Conservation (phyloP, 1,140 invertebrate genomes). For the Zaprionus capensis region DNA sequence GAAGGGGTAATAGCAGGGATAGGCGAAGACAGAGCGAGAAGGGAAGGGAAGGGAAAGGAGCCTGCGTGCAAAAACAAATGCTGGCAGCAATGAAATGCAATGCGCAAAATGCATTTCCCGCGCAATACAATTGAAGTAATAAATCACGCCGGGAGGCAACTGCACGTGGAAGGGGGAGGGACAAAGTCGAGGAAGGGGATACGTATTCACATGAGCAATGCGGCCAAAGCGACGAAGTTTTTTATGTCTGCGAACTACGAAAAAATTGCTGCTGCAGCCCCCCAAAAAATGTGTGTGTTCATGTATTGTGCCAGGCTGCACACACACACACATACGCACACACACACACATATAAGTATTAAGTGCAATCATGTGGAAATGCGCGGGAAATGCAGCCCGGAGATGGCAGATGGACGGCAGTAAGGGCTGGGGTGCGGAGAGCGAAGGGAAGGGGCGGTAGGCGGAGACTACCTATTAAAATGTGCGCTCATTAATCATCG, state of each 20-base stretch:
- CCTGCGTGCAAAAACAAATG: slow-evolving; percentile 63
- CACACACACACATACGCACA: slow-evolving; percentile 36
- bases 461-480: slow-evolving; percentile 79
- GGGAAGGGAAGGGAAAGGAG: background rate
- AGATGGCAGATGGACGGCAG: slow-evolving; percentile 20
- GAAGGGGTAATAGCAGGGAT: background rate
- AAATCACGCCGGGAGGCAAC: slow-evolving; percentile 62
- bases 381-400: slow-evolving; percentile 61
- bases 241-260: slow-evolving; percentile 41
- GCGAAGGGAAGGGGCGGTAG: slow-evolving; percentile 2
- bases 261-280: slow-evolving; percentile 40
- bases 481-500: slow-evolving; percentile 79
- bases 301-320: slow-evolving; percentile 28
- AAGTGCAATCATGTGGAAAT: slow-evolving; percentile 80
- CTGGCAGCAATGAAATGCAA: slow-evolving; percentile 77
- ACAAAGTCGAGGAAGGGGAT: slow-evolving; percentile 4
- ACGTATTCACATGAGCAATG: slow-evolving; percentile 37
- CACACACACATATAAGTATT: slow-evolving; percentile 61
- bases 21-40: too few species aligned
- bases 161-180: background rate
- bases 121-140: slow-evolving; percentile 82
- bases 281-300: slow-evolving; percentile 27
- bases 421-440: background rate
- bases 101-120: slow-evolving; percentile 81
- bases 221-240: slow-evolving; percentile 44